A percentile compares a stretch with the other conserved stretches of the same genome.
phyloP scores from a whole-genome alignment of 2,797 vertebrate species.

The Sebastes kiyomatsui region DNA sequence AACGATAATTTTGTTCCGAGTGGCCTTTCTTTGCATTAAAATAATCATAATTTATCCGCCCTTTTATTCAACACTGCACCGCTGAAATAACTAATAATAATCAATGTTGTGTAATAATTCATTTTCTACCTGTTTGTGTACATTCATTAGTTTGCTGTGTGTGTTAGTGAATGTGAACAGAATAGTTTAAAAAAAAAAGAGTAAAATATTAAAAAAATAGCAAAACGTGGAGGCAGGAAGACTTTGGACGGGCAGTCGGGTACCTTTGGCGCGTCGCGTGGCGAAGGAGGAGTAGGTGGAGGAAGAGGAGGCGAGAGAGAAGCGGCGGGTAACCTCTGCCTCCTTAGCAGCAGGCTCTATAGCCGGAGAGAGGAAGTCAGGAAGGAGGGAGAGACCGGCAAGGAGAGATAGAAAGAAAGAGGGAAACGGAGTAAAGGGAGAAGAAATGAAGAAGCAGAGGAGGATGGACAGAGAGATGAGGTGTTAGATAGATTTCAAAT shows the following conservation, averaged over 20 bases:
- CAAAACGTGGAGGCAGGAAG: neutral
- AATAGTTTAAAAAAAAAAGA: neutral
- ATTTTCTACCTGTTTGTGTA: neutral
- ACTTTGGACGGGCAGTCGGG: neutral
- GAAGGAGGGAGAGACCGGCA: neutral
- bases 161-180: neutral
- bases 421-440: neutral
- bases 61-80: neutral
- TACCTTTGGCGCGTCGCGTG: constrained; percentile 90
- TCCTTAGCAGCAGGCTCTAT: constrained; percentile 89
- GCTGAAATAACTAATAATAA: neutral
- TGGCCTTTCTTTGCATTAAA: neutral
- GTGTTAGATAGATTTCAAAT: neutral
- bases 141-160: neutral
- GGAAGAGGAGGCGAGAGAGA: constrained; percentile 88
- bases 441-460: neutral
- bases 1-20: neutral
- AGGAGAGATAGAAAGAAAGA: neutral
- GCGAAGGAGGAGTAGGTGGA: constrained; percentile 80
- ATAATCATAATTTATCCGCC: neutral
- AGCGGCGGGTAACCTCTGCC: constrained; percentile 88
- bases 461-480: neutral
- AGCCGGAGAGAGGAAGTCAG: constrained; percentile 47
- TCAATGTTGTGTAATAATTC: neutral
- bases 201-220: neutral